Base-by-base conservation (phyloP, 2,888 invertebrate genomes). In the Trachelus tabidus region DNA sequence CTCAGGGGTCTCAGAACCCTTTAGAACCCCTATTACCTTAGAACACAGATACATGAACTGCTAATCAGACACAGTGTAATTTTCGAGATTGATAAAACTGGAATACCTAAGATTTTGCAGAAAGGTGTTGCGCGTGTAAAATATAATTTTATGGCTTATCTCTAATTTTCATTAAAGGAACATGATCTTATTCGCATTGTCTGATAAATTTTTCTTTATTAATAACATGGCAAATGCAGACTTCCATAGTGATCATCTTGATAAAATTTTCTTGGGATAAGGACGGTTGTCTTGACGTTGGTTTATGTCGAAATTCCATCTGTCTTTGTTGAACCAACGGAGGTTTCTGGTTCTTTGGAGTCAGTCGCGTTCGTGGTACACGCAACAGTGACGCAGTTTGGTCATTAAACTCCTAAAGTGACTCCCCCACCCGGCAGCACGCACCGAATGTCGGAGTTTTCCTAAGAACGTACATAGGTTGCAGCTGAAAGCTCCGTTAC, bases 301-400 rank as follows among this genome's bases (percentile, higher is more conserved):
- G 9, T 23, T 23, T 56, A 56, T 23, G 56, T 56, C 56, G 56
- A 56, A 56, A 56, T 9, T 56, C 23, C 23, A 56, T 23, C 23
- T 56, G 56, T 56, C 15, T 56, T 23, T 9, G 56, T 56, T 23
- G 1, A 56, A 56, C 23, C 23, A 6, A 56, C 23, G 56, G 9
- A 56, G 23, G 56, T 23, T 56, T 56, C 23, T 56, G 56, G 56
- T 56, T 56, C 56, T 23, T 56, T 15, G 9, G 56, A 56, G 23
- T 56, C 23, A 56, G 56, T 23, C 56, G 56, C 9, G 71, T 71
- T 71, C 71, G 31, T 71, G 71, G 71, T 35, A 23, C 74, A 74
- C 74, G 74, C 76, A 83, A 80, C 80, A 80, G 80, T 81, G 81
- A 83, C 83, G 83, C 81, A 80, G 80, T 81, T 81, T 79, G 80